These are phyloP conservation scores for Erebia palarica DNA, from an alignment of 2,888 invertebrate species.

Conservation along the genomic window DNA sequence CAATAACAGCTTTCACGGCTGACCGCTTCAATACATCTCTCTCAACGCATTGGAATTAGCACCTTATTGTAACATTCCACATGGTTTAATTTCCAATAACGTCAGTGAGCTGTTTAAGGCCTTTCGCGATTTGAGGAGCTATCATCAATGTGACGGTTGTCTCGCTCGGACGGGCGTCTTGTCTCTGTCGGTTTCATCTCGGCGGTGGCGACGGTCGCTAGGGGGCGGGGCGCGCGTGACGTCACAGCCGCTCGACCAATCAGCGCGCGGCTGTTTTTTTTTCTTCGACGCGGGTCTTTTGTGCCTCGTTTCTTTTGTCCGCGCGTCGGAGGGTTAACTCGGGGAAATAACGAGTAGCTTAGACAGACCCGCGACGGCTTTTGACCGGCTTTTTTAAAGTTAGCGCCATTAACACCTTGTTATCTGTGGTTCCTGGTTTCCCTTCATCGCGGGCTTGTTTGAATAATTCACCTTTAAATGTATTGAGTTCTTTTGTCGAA, in stretches of 20 bases:
- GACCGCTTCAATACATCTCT: constrained; percentile 57
- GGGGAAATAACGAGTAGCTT: constrained; percentile 43
- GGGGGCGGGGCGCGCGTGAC: constrained; percentile 75
- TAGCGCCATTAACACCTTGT: constrained; percentile 41
- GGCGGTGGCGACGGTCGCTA: constrained; percentile 77
- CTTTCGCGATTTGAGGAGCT: constrained; percentile 38
- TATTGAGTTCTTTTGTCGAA: constrained; percentile 15
- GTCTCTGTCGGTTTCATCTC: constrained; percentile 75
- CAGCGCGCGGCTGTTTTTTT: constrained; percentile 61
- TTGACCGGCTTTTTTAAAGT: constrained; percentile 42
- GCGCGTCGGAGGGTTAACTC: constrained; percentile 40
- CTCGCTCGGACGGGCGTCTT: constrained; percentile 62
- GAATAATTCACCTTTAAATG: constrained; percentile 28
- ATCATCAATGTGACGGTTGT: constrained; percentile 63
- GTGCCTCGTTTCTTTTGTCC: constrained; percentile 37
- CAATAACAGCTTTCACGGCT: constrained; percentile 81
- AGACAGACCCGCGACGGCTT: constrained; percentile 43
- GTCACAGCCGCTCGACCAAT: constrained; percentile 72
- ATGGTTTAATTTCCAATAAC: constrained; percentile 38
- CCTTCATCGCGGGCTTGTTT: constrained; percentile 27
- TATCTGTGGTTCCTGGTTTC: constrained; percentile 30
- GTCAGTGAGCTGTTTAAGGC: constrained; percentile 35
- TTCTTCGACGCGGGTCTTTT: constrained; percentile 49
- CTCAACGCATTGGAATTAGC: constrained; percentile 33
- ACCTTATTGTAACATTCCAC: neutral